Conservation (phyloP, 2,797 vertebrate genomes). For the Anisognathus igniventris region DNA sequence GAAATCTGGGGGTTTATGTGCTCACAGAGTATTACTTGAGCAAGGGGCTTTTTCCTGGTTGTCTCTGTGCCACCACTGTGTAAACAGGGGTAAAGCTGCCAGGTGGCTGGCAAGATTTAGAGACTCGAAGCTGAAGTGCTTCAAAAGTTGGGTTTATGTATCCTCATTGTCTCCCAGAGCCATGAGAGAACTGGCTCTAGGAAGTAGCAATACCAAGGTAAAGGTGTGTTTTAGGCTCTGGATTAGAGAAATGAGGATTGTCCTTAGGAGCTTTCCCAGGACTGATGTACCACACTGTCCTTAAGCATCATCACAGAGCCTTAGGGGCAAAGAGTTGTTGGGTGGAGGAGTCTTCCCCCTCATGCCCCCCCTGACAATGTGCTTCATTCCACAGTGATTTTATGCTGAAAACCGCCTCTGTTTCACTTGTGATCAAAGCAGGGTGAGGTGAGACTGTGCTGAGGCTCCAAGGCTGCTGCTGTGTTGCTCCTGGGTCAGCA, state of each 20-base stretch:
- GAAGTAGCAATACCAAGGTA: neutral
- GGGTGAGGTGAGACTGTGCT: neutral
- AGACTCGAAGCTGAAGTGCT: neutral
- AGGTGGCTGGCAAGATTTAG: neutral
- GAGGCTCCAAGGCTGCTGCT: rapidly evolving
- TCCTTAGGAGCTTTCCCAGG: neutral
- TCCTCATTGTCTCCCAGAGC: neutral
- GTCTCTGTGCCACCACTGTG: neutral
- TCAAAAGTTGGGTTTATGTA: neutral
- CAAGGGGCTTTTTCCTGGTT: neutral
- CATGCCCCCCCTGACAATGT: neutral
- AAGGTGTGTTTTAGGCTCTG: neutral
- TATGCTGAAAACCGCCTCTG: neutral
- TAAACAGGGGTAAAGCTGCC: neutral
- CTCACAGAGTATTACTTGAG: neutral
- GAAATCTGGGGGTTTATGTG: neutral
- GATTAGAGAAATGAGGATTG: neutral
- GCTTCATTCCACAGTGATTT: neutral
- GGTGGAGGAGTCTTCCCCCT: neutral
- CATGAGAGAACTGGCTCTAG: neutral
- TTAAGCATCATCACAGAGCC: neutral
- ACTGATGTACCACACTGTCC: too few relatives aligned
- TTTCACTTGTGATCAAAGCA: neutral
- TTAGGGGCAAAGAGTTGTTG: neutral
- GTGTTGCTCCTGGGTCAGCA: rapidly evolving